Percentiles rank a stretch among this genome's conserved stretches.
These are phyloP conservation scores for Agapostemon virescens DNA, from an alignment of 2,888 invertebrate species.

Conservation along the genomic window DNA sequence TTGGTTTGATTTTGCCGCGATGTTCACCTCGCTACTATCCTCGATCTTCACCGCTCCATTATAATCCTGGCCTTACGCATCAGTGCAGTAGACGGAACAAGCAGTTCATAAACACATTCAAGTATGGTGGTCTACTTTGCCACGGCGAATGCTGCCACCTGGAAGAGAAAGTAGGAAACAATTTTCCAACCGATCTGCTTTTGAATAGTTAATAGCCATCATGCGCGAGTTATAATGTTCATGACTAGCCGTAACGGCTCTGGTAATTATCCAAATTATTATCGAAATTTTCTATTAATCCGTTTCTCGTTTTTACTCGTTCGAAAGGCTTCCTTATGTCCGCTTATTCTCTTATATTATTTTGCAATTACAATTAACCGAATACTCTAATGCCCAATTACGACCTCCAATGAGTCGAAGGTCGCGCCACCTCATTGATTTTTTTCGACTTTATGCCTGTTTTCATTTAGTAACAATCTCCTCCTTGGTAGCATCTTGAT, in stretches of 20 bases:
- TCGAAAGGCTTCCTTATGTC: background rate
- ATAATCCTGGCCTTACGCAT: background rate
- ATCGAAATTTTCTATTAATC: background rate
- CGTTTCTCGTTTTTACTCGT: background rate
- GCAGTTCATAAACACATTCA: constrained; percentile 18
- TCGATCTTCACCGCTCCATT: no score
- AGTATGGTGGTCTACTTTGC: background rate
- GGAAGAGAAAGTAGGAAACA: background rate
- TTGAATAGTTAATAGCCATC: no score
- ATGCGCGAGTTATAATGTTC: background rate
- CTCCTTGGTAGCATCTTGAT: background rate
- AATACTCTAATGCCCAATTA: background rate
- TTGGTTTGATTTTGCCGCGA: no score
- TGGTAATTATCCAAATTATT: background rate
- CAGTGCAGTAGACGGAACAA: background rate
- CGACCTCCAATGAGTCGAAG: background rate
- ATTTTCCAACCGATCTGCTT: no score
- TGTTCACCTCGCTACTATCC: no score
- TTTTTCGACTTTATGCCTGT: background rate
- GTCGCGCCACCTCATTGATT: background rate
- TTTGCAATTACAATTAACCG: background rate
- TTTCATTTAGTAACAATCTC: background rate
- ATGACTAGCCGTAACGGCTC: background rate
- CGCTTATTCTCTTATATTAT: background rate
- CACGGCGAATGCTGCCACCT: background rate